A percentile compares a stretch with the other conserved stretches of the same genome.
Conservation (phyloP, 1,140 invertebrate species). For the Caerostris extrusa region DNA sequence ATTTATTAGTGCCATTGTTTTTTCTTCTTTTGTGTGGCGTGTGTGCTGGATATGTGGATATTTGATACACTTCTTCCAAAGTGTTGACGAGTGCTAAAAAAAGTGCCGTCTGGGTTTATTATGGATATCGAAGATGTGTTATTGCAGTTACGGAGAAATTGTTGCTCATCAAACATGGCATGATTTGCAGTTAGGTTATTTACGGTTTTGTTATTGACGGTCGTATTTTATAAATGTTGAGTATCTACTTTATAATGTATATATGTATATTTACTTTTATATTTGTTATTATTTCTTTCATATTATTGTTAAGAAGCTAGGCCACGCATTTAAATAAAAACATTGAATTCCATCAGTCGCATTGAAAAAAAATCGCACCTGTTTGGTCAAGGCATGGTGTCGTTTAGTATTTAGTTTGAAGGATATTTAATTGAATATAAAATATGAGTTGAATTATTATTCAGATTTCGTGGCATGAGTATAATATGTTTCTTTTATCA, state of each 20-base stretch:
- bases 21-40: background rate
- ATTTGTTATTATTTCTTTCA: too few relatives aligned
- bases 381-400: background rate
- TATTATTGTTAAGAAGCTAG: background rate
- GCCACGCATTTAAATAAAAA: background rate
- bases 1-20: background rate
- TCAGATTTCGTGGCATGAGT: too few relatives aligned
- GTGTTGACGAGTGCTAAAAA: slow-evolving; percentile 8
- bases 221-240: background rate
- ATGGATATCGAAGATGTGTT: slow-evolving; percentile 20
- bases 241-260: background rate
- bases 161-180: slow-evolving; percentile 28
- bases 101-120: slow-evolving; percentile 19
- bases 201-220: slow-evolving; percentile 16
- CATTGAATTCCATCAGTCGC: background rate
- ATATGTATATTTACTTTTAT: too few relatives aligned
- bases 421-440: too few relatives aligned
- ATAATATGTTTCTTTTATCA: too few relatives aligned
- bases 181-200: slow-evolving; percentile 17
- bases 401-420: too few relatives aligned
- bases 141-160: slow-evolving; percentile 7
- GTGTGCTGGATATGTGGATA: background rate
- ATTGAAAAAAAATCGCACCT: background rate
- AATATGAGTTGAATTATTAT: too few relatives aligned
- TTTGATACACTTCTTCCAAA: background rate